These are phyloP conservation scores for Baryphthengus martii DNA, from an alignment of 2,113 vertebrate genomes.

Conservation along the genomic window DNA sequence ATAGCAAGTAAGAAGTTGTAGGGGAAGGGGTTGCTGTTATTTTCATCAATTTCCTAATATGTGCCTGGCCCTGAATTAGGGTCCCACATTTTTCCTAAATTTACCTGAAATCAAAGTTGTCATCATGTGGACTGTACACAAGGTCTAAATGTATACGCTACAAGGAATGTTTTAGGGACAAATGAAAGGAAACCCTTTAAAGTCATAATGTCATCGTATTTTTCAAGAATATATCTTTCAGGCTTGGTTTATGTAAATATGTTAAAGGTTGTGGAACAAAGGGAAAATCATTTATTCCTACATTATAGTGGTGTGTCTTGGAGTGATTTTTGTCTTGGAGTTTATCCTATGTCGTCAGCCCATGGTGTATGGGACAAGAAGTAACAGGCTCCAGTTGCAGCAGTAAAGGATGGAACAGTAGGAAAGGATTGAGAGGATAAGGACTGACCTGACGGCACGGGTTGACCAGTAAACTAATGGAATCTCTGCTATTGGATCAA, in stretches of 20 bases:
- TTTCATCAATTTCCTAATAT: neutral
- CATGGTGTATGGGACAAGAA: neutral
- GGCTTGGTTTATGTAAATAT: neutral
- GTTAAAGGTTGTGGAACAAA: neutral
- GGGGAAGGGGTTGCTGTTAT: neutral
- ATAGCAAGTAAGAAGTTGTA: neutral
- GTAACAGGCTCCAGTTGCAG: neutral
- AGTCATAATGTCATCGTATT: neutral
- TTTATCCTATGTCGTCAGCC: too few relatives aligned
- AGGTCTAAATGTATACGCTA: neutral
- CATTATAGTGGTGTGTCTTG: neutral
- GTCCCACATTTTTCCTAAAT: neutral
- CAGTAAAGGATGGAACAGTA: neutral
- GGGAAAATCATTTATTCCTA: neutral
- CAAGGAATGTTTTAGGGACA: neutral
- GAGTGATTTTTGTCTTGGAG: too few relatives aligned
- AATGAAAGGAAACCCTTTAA: neutral
- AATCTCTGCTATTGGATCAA: neutral
- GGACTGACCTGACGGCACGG: neutral
- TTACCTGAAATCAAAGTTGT: neutral
- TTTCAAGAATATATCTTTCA: neutral
- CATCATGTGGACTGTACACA: neutral
- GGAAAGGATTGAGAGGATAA: neutral
- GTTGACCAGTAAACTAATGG: neutral
- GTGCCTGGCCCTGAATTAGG: neutral